Base-by-base conservation (phyloP, 2,113 vertebrate species). In the Rafetus swinhoei region DNA sequence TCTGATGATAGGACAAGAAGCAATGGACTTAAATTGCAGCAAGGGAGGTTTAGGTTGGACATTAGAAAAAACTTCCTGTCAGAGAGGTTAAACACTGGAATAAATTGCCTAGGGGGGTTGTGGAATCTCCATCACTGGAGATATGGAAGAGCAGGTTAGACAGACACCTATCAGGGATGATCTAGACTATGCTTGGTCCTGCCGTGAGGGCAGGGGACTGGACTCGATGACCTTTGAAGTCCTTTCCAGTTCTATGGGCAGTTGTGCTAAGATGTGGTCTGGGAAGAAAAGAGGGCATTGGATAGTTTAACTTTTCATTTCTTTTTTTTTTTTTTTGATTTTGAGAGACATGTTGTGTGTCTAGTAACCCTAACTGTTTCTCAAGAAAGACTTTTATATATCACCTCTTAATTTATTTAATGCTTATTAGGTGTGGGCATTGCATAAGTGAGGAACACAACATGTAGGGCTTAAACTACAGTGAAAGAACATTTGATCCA, bases 221-320 rank as follows among this genome's bases (percentile, higher is more conserved):
- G 45, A 45, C 45, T 45, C 45, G 45, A 45, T 45, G 45, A 45
- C 45, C 45, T 45, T 45, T 45, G 45, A 45, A 45, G 45, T 45
- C 45, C 45, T 45, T 45, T 45, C 45, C 45, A 45, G 45, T 45
- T 45, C 45, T 39, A 65, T 74, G 65, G 74, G 45, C 45, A 45
- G 0, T 0, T 3, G n/a, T 5, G 55, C 11, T 14, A 2, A 0
- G 0, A 24, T 4, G 18, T 2, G 45, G 53, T 1, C 13, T 0
- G 13, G 59, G 32, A 77, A 32, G 11, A 92, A 35, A 14, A 12
- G 21, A n/a, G 82, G 87, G 18, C 22, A 0, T 22, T 0, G 24
- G 0, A 0, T 35, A 56, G 13, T 16, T 6, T 55, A 9, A 1
- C 0, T 5, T 81, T 1, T 56, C 4, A n/a, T 9, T 32, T 39